These are phyloP conservation scores for Cantharis nigra DNA, from an alignment of 2,888 invertebrate species.

Conservation along the genomic window DNA sequence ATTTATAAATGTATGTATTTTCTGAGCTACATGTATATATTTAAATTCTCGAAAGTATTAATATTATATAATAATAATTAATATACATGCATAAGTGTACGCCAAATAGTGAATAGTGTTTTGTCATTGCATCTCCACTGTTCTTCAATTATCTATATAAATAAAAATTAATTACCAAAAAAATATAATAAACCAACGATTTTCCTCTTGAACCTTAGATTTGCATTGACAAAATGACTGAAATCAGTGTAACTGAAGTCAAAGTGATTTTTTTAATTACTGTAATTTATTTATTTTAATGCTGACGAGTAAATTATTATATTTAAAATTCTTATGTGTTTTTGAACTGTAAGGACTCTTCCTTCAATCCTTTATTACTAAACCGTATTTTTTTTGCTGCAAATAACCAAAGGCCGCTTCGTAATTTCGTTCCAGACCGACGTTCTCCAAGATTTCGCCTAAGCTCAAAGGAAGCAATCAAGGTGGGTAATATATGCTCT, in stretches of 20 bases:
- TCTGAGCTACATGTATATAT: conserved; percentile 51
- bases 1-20: conserved; percentile 55
- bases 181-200: neutral
- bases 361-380: neutral
- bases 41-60: conserved; percentile 46
- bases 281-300: conserved; percentile 55
- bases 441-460: no score
- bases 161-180: neutral
- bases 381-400: neutral
- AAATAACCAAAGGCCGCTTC: no score
- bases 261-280: conserved; percentile 54
- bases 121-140: conserved; percentile 42
- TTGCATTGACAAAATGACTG: conserved; percentile 45
- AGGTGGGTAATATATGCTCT: no score
- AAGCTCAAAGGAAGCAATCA: no score
- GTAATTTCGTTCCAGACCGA: no score
- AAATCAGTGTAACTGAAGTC: conserved; percentile 53
- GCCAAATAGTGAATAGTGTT: conserved; percentile 52
- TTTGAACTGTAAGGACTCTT: conserved; percentile 52
- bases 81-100: conserved; percentile 51
- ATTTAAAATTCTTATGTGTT: conserved; percentile 48
- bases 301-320: conserved; percentile 54
- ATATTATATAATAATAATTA: conserved; percentile 33
- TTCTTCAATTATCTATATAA: neutral
- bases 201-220: conserved; percentile 30